Percentiles rank a stretch among this genome's conserved stretches.
phyloP scores from a whole-genome alignment of 2,888 invertebrate genomes.

The Oscheius myriophilus region DNA sequence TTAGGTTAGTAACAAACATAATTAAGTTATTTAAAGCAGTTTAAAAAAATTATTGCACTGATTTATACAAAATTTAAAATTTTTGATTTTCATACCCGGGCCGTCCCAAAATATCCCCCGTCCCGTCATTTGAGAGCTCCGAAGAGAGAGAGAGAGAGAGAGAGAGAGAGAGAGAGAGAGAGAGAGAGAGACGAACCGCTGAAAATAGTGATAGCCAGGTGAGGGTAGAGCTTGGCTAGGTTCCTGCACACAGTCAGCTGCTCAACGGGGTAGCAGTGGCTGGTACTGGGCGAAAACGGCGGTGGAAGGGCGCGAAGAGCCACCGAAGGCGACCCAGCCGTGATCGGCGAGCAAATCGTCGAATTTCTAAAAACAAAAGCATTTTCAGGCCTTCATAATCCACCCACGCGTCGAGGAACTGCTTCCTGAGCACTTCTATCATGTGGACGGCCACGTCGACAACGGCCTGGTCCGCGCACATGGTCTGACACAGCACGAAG shows the following conservation, averaged over 20 bases:
- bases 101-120: too few species aligned
- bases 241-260: conserved; percentile 91
- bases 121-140: too few species aligned
- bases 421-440: conserved; percentile 87
- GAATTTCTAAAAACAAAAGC: conserved; percentile 19
- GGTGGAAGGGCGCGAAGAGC: background rate
- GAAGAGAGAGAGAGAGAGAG: conserved; percentile 18
- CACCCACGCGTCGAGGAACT: conserved; percentile 81
- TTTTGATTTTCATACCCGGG: too few species aligned
- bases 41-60: too few species aligned
- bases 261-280: conserved; percentile 79
- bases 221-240: conserved; percentile 91
- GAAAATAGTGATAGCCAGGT: conserved; percentile 98
- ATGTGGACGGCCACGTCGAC: conserved; percentile 84
- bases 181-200: conserved; percentile 80
- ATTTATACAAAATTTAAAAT: too few species aligned
- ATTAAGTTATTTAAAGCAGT: too few species aligned
- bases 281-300: background rate
- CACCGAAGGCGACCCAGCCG: conserved; percentile 21
- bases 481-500: conserved; percentile 88
- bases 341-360: conserved; percentile 22
- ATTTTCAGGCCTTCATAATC: too few species aligned
- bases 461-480: conserved; percentile 49
- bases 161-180: too few species aligned
- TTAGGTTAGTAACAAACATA: too few species aligned